Percentiles rank a stretch among this genome's conserved stretches.
phyloP scores from a whole-genome alignment of 2,888 invertebrate genomes.

The Agrenia bidenticulata region DNA sequence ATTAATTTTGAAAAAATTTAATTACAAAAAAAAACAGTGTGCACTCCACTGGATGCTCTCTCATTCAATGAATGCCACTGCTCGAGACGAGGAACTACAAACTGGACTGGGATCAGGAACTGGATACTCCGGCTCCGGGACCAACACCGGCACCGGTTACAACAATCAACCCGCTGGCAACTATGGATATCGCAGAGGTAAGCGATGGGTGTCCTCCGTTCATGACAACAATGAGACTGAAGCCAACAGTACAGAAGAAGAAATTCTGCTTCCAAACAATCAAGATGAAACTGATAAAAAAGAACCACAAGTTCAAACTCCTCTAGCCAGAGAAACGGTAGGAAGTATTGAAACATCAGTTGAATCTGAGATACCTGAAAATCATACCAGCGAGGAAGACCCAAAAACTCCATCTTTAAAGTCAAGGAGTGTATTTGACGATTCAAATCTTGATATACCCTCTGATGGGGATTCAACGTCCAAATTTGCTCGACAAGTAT shows the following conservation, averaged over 20 bases:
- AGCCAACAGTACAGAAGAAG: background rate
- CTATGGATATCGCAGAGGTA: background rate
- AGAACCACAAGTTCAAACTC: background rate
- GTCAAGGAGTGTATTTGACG: too few relatives aligned
- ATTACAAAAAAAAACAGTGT: constrained; percentile 32
- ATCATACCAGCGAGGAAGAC: too few relatives aligned
- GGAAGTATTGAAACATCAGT: too few relatives aligned
- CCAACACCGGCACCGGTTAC: too few relatives aligned
- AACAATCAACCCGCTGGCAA: background rate
- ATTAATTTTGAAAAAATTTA: background rate
- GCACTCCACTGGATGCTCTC: constrained; percentile 52
- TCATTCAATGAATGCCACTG: constrained; percentile 47
- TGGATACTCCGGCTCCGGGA: background rate
- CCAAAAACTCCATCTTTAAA: too few relatives aligned
- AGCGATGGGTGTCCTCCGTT: background rate
- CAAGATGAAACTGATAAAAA: background rate
- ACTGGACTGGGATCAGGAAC: background rate
- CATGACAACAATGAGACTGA: constrained; percentile 14
- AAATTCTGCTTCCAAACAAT: background rate
- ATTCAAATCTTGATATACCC: background rate
- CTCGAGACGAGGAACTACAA: constrained; percentile 44
- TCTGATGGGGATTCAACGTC: constrained; percentile 15
- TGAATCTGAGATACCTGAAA: too few relatives aligned
- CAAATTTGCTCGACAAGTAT: constrained; percentile 22
- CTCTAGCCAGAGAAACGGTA: too few relatives aligned